Base-by-base conservation (phyloP, 2,797 vertebrate genomes). In the Furcifer pardalis region DNA sequence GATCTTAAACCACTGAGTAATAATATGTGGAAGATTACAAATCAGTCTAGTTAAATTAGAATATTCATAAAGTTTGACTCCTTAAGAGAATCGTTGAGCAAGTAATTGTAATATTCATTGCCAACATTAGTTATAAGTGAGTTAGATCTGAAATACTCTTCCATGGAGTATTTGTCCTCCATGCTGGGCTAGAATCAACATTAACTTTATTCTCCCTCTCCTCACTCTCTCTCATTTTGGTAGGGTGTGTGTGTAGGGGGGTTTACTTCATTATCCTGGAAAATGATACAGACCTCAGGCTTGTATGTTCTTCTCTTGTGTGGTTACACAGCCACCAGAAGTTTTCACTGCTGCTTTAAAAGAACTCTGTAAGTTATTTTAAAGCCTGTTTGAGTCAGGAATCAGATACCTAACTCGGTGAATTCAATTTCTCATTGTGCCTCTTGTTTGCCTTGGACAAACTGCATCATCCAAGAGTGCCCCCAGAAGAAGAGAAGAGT, bases 61-160 rank as follows among this genome's bases (percentile, higher is more conserved):
- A 93, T 95, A 94, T 91, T 91, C 87, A 93, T 93, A 89, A 93
- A 88, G 52, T 76, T 89, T 86, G n/a, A 76, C 89, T 92, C 80
- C 13, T 0, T 90, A 84, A 91, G 89, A 91, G 93, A 93, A 88
- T 86, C 77, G 88, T 90, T 92, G 89, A 91, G 60, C 84, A 73
- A 90, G 87, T 83, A 87, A 44, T 56, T 89, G 65, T 89, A 90
- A 88, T 92, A 85, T 88, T 90, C 52, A 90, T 74, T 85, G 69
- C 32, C 71, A 79, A 59, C 32, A 74, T 65, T 49, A 49, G 79
- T 77, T 86, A 82, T 86, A 86, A 63, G 62, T 86, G 42, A 91
- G 90, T 87, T 62, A 91, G 87, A 92, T 89, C 78, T 89, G 84
- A 94, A 91, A 91, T 87, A 82, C 21, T 92, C 42, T 62, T 85